A percentile compares a stretch with the other conserved stretches of the same genome.
Conservation (phyloP, 1,140 invertebrate genomes). For the Rhopalosiphum maidis region DNA sequence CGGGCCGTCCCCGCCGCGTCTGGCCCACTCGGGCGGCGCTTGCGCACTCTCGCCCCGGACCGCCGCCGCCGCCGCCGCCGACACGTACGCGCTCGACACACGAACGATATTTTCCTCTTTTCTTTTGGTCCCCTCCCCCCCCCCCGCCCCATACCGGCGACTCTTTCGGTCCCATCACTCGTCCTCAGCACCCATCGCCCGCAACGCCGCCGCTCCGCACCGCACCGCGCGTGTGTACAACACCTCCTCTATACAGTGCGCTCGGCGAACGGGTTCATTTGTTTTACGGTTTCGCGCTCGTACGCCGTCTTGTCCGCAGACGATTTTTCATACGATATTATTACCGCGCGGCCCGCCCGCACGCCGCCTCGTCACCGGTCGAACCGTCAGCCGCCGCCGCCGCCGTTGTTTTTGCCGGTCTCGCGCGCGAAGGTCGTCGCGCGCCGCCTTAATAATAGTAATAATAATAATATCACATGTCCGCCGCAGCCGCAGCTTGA, state of each 20-base stretch:
- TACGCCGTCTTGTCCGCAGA: not conserved
- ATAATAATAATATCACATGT: not conserved
- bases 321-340: no score
- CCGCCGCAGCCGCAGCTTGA: not conserved
- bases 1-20: conserved; percentile 23
- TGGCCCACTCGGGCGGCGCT: conserved; percentile 37
- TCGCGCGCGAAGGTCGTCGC: not conserved
- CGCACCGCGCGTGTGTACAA: not conserved
- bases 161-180: not conserved
- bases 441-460: not conserved
- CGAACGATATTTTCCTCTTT: not conserved
- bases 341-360: no score
- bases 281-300: conserved; percentile 44
- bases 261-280: conserved; percentile 36
- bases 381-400: not conserved
- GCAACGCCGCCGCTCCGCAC: not conserved
- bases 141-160: not conserved
- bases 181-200: not conserved
- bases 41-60: conserved; percentile 24
- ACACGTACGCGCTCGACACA: not conserved
- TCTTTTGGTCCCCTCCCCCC: not conserved
- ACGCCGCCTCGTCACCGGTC: not conserved
- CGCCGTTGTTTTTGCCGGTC: not conserved
- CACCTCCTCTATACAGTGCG: not conserved
- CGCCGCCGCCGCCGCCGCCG: no score